Base-by-base conservation (phyloP, 2,888 invertebrate genomes). In the Pharmacophagus antenor region DNA sequence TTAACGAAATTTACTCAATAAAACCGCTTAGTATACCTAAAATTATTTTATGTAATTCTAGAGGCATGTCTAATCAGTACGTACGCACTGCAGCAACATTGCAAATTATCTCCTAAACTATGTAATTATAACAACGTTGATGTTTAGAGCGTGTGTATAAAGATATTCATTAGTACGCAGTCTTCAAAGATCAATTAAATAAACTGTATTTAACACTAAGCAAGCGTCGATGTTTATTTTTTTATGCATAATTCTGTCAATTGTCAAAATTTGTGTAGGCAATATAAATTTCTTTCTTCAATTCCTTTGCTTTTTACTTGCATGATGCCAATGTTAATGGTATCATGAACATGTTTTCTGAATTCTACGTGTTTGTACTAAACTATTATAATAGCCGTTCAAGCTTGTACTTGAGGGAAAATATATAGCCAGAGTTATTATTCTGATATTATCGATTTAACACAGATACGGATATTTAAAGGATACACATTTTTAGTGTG, bases 371-470 rank as follows among this genome's bases (percentile, higher is more conserved):
- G 62, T 61, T 62, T 57, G 58, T 66, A 65, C 65, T 68, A 67
- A 72, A 73, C 76, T 73, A 72, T 73, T 68, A 67, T 76, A 73
- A 79, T 73, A 72, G 70, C 70, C 63, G 59, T 63, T 73, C 70
- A 70, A 67, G 65, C 60, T 66, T 60, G 58, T 63, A 67, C 62
- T 57, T 61, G 59, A 66, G 63, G 66, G 67, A 62, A 70, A 65
- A 56, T 65, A 61, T 63, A 67, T 65, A 63, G 64, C 67, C 71
- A 68, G 68, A 62, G 64, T 65, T 65, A 70, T 70, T 72, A 70
- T 65, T 65, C 63, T 63, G 67, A 64, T 68, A 73, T 69, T 83
- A 80, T 77, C 75, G 74, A 81, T 82, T 80, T 73, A 73, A 69
- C 73, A 80, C 75, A 76, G 73, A 70, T 67, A 70, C 65, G 56